Evolutionary conservation across 2,797 vertebrate genomes (phyloP).

Genomic region (Mus minutoides): DNA sequence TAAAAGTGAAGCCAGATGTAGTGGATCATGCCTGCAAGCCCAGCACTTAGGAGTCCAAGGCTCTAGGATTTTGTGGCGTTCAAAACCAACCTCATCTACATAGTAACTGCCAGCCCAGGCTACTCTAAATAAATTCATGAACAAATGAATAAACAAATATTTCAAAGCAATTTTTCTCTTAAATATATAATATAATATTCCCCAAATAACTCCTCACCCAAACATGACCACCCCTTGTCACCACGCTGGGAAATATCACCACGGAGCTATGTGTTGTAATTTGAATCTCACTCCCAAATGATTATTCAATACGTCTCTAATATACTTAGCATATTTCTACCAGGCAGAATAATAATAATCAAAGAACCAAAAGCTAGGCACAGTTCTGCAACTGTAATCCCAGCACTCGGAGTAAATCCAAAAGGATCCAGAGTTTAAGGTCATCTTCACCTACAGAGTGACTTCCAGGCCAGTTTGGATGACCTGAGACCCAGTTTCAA

Average conservation of each 20-base stretch:
- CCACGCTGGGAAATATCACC: background rate
- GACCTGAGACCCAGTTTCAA: background rate
- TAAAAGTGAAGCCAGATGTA: background rate
- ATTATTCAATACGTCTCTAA: background rate
- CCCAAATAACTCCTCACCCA: background rate
- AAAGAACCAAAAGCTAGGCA: background rate
- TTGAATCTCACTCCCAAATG: background rate
- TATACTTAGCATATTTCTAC: background rate
- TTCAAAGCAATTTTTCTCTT: background rate
- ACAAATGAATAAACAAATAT: background rate
- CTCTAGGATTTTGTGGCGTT: background rate
- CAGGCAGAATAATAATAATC: background rate
- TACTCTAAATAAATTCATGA: background rate
- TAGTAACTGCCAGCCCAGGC: background rate
- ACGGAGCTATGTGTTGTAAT: background rate
- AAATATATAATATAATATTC: constrained; percentile 7
- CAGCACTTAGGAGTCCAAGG: background rate
- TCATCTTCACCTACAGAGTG: background rate
- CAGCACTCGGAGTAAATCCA: background rate
- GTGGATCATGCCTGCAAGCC: background rate
- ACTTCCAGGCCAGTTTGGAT: background rate
- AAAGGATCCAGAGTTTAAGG: background rate
- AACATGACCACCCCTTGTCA: no score
- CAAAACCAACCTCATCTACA: background rate
- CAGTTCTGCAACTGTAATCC: background rate